These are phyloP conservation scores for Leucoraja ocellata DNA, from an alignment of 2,797 vertebrate species.

Conservation along the genomic window DNA sequence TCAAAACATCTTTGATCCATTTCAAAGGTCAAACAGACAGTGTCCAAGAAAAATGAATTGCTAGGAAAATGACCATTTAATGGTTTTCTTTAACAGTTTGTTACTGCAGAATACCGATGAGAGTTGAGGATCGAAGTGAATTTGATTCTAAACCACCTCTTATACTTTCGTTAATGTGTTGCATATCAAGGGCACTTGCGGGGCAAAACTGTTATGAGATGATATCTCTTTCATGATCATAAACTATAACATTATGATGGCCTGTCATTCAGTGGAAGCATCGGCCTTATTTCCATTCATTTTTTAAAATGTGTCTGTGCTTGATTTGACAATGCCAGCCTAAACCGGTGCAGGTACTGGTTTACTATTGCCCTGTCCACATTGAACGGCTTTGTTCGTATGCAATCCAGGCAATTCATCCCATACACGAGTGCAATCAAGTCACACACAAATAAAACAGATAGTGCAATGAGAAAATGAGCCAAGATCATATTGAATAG, in stretches of 20 bases:
- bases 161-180: constrained; percentile 11
- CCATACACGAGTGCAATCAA: no score
- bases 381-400: no score
- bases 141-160: not conserved
- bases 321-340: no score
- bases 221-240: not conserved
- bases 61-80: not conserved
- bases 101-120: not conserved
- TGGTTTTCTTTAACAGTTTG: not conserved
- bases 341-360: no score
- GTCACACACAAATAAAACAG: no score
- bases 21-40: constrained; percentile 18
- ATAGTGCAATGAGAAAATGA: no score
- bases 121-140: constrained; percentile 7
- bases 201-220: not conserved
- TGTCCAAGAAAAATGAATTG: not conserved
- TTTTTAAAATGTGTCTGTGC: no score
- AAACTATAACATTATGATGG: not conserved
- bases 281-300: not conserved
- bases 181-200: constrained; percentile 17
- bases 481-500: no score
- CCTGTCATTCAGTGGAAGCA: not conserved
- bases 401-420: no score
- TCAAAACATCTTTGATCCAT: constrained; percentile 7
- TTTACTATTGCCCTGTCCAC: no score